Conservation (phyloP, 2,113 vertebrate species). For the Calyptommatus sinebrachiatus region DNA sequence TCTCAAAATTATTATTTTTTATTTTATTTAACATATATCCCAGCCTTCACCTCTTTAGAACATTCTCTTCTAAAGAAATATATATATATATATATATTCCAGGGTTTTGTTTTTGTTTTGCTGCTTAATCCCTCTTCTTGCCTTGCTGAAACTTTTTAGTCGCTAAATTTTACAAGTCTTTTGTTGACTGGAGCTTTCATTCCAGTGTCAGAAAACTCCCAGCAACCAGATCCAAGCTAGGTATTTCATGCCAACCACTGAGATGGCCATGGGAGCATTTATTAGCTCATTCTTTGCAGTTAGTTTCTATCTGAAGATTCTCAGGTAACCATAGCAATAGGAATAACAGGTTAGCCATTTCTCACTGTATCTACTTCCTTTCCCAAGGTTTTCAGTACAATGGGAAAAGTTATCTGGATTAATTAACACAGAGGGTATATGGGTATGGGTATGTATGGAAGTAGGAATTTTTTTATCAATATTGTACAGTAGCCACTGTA, state of each 20-base stretch:
- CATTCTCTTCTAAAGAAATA: neutral
- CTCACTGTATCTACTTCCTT: neutral
- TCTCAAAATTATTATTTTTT: neutral
- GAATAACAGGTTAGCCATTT: neutral
- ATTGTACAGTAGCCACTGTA: neutral
- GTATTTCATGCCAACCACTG: neutral
- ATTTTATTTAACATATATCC: too few relatives aligned
- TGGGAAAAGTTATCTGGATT: neutral
- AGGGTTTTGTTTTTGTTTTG: neutral
- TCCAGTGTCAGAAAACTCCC: neutral
- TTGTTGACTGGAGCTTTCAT: neutral
- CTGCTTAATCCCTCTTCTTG: neutral
- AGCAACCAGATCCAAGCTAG: neutral
- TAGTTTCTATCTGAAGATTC: neutral
- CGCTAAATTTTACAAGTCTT: neutral
- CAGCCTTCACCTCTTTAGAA: neutral
- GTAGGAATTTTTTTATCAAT: neutral
- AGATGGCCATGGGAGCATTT: neutral
- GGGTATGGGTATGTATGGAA: neutral
- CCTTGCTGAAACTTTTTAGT: neutral
- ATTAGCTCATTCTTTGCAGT: neutral
- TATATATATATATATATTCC: neutral
- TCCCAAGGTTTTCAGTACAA: neutral
- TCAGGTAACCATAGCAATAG: conserved; percentile 24
- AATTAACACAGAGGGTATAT: neutral